Conservation (phyloP, 2,797 vertebrate genomes). For the Brachymystax lenok region DNA sequence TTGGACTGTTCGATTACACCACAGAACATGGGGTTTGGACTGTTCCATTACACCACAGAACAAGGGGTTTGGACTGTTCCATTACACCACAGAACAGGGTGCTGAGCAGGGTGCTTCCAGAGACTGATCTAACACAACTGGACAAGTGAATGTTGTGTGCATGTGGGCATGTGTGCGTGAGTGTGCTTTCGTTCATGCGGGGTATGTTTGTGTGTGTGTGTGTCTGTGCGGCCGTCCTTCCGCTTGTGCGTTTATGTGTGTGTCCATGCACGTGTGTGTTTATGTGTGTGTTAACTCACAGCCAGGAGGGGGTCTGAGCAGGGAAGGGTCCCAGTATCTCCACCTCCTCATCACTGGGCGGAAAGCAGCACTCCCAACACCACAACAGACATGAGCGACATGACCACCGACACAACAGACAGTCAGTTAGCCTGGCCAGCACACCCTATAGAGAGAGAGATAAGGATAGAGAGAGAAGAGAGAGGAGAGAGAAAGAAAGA, state of each 20-base stretch:
- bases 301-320: constrained; percentile 86
- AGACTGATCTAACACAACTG: neutral
- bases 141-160: neutral
- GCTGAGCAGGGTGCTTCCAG: neutral
- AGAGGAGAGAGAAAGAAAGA: neutral
- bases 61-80: no score
- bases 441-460: constrained; percentile 73
- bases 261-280: constrained; percentile 12
- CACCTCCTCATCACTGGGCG: constrained; percentile 85
- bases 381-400: constrained; percentile 83
- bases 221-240: neutral
- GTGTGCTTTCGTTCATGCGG: neutral
- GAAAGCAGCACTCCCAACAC: constrained; percentile 86
- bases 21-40: no score
- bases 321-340: constrained; percentile 91
- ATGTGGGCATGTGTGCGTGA: constrained; percentile 11
- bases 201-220: neutral
- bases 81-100: no score
- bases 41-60: no score
- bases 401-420: constrained; percentile 85
- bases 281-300: constrained; percentile 76
- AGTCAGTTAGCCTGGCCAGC: constrained; percentile 81
- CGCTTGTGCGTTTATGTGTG: constrained; percentile 10
- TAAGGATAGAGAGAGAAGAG: neutral
- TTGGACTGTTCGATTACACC: no score